phyloP scores from a whole-genome alignment of 2,797 vertebrate species.

The Agapornis canus region DNA sequence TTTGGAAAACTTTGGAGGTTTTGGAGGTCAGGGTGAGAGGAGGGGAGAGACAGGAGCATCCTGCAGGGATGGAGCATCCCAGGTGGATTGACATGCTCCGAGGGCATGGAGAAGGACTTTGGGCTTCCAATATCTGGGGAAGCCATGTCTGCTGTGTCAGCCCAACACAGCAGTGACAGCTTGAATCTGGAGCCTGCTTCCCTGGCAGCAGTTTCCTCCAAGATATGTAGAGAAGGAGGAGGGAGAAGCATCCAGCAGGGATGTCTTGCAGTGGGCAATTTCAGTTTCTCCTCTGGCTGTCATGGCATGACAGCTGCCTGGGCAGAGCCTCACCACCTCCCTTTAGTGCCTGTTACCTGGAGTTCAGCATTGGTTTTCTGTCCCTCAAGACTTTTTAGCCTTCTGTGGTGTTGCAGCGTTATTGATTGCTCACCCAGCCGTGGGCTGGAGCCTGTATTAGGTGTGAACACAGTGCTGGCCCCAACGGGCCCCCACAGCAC shows the following conservation, averaged over 20 bases:
- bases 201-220: neutral
- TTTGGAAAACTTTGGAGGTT: neutral
- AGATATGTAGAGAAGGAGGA: constrained; percentile 2
- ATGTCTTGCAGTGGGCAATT: constrained; percentile 17
- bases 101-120: neutral
- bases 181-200: neutral
- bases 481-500: neutral
- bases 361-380: constrained; percentile 40
- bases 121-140: neutral
- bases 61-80: neutral
- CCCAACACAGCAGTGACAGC: neutral
- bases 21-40: neutral
- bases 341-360: neutral
- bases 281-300: neutral
- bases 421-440: constrained; percentile 54
- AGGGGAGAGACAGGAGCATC: neutral
- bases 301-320: constrained; percentile 13
- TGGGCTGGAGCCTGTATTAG: constrained; percentile 49
- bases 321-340: constrained; percentile 19
- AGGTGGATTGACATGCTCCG: neutral
- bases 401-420: neutral
- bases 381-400: constrained; percentile 61
- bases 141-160: fast-evolving
- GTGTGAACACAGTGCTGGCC: constrained; percentile 24
- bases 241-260: constrained; percentile 15